phyloP scores from a whole-genome alignment of 2,888 invertebrate species.

The Meganola albula region DNA sequence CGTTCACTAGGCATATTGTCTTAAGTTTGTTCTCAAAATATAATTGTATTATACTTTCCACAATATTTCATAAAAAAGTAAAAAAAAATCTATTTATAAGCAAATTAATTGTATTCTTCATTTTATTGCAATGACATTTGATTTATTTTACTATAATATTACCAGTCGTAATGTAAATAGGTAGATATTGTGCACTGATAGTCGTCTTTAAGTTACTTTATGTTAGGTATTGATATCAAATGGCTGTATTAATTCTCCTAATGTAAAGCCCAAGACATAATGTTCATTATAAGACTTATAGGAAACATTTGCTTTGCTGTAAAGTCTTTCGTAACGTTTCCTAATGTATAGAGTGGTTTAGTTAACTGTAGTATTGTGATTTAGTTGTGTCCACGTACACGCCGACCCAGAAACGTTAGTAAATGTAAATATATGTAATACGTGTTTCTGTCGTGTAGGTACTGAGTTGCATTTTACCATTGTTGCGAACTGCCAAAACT shows the following conservation, averaged over 20 bases:
- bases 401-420: slow-evolving; percentile 38
- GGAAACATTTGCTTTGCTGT: slow-evolving; percentile 42
- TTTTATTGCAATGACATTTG: slow-evolving; percentile 41
- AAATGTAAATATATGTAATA: slow-evolving; percentile 64
- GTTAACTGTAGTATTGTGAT: slow-evolving; percentile 44
- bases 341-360: slow-evolving; percentile 46
- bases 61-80: slow-evolving; percentile 48
- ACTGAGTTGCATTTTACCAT: slow-evolving; percentile 74
- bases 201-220: slow-evolving; percentile 59
- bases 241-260: slow-evolving; percentile 61
- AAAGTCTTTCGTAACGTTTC: slow-evolving; percentile 32
- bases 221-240: slow-evolving; percentile 52
- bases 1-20: no score
- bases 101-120: slow-evolving; percentile 43
- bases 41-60: slow-evolving; percentile 47
- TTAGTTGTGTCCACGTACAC: slow-evolving; percentile 36
- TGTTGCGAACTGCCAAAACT: slow-evolving; percentile 75
- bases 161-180: slow-evolving; percentile 65
- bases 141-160: slow-evolving; percentile 46
- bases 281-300: slow-evolving; percentile 47
- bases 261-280: slow-evolving; percentile 47
- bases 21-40: no score
- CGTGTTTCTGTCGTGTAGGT: slow-evolving; percentile 55
- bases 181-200: slow-evolving; percentile 69
- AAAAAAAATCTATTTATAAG: slow-evolving; percentile 40